Percentiles rank a stretch among this genome's conserved stretches.
Evolutionary conservation across 1,140 invertebrate species (phyloP).

Genomic region (Leptinotarsa defecta): DNA sequence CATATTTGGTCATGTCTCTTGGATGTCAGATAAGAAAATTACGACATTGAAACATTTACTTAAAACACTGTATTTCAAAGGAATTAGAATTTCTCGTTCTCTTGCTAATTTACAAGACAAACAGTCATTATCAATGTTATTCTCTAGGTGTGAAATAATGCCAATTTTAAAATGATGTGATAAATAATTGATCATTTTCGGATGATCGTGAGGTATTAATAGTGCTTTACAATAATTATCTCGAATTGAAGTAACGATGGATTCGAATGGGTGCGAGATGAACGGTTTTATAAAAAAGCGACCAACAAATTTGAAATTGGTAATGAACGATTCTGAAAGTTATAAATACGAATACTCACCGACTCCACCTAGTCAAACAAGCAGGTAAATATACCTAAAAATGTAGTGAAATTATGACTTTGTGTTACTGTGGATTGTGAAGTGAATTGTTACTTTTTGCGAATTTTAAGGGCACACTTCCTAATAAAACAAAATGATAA

Average conservation of each 20-base stretch:
- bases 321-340: background rate
- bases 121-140: constrained; percentile 23
- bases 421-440: too few relatives aligned
- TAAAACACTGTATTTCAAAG: background rate
- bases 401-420: background rate
- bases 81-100: constrained; percentile 9
- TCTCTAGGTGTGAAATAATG: background rate
- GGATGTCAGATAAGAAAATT: constrained; percentile 23
- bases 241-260: background rate
- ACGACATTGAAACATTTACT: constrained; percentile 12
- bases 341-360: background rate
- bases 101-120: constrained; percentile 14
- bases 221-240: too few relatives aligned
- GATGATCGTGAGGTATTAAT: background rate
- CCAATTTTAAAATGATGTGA: constrained; percentile 2
- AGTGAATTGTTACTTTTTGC: too few relatives aligned
- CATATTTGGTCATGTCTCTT: background rate
- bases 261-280: background rate
- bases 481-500: too few relatives aligned
- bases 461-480: too few relatives aligned
- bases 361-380: constrained; percentile 12
- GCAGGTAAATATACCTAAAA: constrained; percentile 12
- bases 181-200: constrained; percentile 6
- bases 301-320: background rate
- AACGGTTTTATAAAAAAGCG: background rate